Evolutionary conservation across 2,113 vertebrate genomes (phyloP).

Genomic region (Peucedramus taeniatus): DNA sequence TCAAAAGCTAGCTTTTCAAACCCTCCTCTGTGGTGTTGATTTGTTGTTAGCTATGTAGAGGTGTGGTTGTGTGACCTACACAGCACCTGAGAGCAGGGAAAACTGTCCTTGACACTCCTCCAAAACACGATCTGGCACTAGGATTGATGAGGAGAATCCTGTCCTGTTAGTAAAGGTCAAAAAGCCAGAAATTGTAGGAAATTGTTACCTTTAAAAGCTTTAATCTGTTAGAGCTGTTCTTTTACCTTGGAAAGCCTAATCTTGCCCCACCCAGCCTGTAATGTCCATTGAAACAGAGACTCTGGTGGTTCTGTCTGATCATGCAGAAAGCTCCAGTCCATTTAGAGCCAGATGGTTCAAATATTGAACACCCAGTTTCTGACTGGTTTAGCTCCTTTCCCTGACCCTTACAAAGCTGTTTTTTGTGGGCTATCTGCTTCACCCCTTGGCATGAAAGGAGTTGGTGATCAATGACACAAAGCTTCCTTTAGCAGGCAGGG

Average conservation of each 20-base stretch:
- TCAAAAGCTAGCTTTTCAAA: not conserved
- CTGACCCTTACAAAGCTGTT: not conserved
- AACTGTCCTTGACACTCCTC: not conserved
- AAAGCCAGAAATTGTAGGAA: not conserved
- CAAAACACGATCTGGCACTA: not conserved
- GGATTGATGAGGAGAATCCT: not conserved
- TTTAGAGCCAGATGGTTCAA: not conserved
- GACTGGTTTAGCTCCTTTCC: not conserved
- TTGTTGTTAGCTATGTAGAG: not conserved
- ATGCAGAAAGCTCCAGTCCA: not conserved
- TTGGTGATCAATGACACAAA: not conserved
- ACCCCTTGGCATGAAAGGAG: not conserved
- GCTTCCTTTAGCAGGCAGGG: not conserved
- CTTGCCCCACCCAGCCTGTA: not conserved
- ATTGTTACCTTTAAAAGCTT: not conserved
- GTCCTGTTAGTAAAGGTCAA: not conserved
- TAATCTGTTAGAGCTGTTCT: not conserved
- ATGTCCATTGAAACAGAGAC: rapidly evolving
- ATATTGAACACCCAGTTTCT: not conserved
- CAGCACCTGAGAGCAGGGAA: not conserved
- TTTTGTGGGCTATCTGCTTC: rapidly evolving
- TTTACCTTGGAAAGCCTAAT: not conserved
- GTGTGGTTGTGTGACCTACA: not conserved
- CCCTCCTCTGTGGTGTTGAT: not conserved
- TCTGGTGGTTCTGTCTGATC: not conserved